A percentile compares a stretch with the other conserved stretches of the same genome.
These are phyloP conservation scores for Rugalucina vietnamica DNA, from an alignment of 2,888 invertebrate genomes.

Conservation along the genomic window DNA sequence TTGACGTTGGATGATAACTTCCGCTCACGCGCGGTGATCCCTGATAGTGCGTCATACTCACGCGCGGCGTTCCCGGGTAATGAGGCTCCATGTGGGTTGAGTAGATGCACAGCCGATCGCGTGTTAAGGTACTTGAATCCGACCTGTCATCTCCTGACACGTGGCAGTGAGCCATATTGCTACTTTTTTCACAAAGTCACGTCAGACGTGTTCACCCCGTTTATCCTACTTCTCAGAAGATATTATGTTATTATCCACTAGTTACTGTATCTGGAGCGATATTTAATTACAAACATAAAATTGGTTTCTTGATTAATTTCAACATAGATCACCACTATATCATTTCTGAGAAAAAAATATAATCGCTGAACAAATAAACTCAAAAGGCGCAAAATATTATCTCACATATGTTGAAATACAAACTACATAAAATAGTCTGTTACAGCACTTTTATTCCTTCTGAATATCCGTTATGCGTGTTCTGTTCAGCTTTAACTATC, in stretches of 20 bases:
- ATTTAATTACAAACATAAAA: background rate
- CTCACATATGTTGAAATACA: background rate
- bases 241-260: too few relatives aligned
- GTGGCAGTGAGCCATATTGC: conserved; percentile 45
- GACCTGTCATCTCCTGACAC: conserved; percentile 56
- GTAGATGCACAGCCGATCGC: conserved; percentile 51
- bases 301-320: background rate
- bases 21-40: conserved; percentile 59
- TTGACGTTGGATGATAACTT: conserved; percentile 46
- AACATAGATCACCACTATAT: background rate
- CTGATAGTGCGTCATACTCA: conserved; percentile 52
- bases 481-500: background rate
- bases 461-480: background rate
- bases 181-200: background rate
- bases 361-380: background rate
- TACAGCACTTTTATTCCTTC: background rate
- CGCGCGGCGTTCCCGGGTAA: conserved; percentile 49
- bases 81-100: conserved; percentile 30
- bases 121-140: conserved; percentile 56
- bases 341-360: background rate
- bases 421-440: background rate
- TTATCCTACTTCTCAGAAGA: too few relatives aligned
- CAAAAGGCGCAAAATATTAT: background rate
- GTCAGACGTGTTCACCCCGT: too few relatives aligned
- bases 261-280: too few relatives aligned